Evolutionary conservation across 2,888 invertebrate genomes (phyloP), one percentile per base, ranked within the genome.

Genomic region (Drosophila neotestacea): DNA sequence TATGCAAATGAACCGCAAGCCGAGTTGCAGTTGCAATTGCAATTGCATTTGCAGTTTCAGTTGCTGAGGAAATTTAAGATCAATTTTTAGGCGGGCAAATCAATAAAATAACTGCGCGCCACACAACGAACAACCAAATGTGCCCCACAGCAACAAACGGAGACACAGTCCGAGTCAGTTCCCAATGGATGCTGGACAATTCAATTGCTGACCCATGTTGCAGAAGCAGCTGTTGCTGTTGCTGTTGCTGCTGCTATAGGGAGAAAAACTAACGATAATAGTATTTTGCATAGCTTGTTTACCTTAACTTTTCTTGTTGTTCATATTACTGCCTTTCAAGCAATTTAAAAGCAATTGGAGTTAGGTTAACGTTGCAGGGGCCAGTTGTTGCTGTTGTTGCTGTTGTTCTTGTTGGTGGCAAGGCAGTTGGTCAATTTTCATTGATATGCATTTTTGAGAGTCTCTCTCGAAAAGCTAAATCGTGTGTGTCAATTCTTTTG

Each of bases 311-410:
- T 44, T 34, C n/a, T 30, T 54, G 22, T n/a, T 32, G 41, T 22
- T 44, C 32, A 13, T 27, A n/a, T 22, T 42, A 28, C 56, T 62
- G 56, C 22, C 6, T 63, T 73, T 68, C 11, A 44, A 89, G 85
- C 88, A 79, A 85, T 86, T 86, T 89, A 83, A 85, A 89, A 88
- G 79, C 88, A 89, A 86, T 88, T 86, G 83, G 73, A 88, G 81
- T 77, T 79, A 80, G 61, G 61, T 65, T 60, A 74, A 28, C 52
- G 59, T 39, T 44, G 32, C 38, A 11, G 42, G 9, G 27, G 54
- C 36, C 38, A 38, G 36, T 50, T 22, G 30, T 30, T 5, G 5
- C 1, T 30, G 30, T 5, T 7, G 30, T 5, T 7, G 30, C 16
- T 30, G 50, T n/a, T 4, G 5, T n/a, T 16, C 10, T 32, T 32